phyloP scores from a whole-genome alignment of 2,888 invertebrate genomes.

The Ellobium chinense region DNA sequence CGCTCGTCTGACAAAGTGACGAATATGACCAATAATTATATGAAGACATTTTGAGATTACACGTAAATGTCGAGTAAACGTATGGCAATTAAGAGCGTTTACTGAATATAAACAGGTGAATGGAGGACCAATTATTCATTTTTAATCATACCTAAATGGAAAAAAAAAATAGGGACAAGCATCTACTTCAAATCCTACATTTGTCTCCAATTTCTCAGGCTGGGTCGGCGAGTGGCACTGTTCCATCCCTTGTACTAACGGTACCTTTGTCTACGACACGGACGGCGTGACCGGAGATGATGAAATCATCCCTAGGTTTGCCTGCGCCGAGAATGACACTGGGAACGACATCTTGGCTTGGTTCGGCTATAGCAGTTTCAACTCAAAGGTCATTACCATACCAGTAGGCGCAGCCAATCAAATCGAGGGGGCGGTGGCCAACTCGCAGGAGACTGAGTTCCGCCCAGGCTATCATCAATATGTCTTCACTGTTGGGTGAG shows the following conservation, averaged over 20 bases:
- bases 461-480: slow-evolving; percentile 1
- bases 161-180: no score
- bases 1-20: no score
- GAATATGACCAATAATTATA: no score
- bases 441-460: neutral
- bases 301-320: neutral
- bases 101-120: no score
- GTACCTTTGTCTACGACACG: neutral
- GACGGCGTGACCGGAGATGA: slow-evolving; percentile 11
- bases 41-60: no score
- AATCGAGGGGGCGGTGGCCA: neutral
- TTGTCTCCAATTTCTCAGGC: no score
- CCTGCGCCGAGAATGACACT: neutral
- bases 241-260: slow-evolving; percentile 9
- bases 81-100: no score
- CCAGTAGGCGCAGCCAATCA: neutral
- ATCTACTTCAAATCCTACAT: no score
- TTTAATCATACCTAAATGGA: neutral
- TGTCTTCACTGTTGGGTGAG: slow-evolving; percentile 8
- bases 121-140: no score
- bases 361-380: slow-evolving; percentile 27
- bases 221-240: neutral
- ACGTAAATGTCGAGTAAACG: no score
- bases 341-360: neutral
- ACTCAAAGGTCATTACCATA: slow-evolving; percentile 2